phyloP scores from a whole-genome alignment of 2,888 invertebrate species.

The Drosophila neonasuta region DNA sequence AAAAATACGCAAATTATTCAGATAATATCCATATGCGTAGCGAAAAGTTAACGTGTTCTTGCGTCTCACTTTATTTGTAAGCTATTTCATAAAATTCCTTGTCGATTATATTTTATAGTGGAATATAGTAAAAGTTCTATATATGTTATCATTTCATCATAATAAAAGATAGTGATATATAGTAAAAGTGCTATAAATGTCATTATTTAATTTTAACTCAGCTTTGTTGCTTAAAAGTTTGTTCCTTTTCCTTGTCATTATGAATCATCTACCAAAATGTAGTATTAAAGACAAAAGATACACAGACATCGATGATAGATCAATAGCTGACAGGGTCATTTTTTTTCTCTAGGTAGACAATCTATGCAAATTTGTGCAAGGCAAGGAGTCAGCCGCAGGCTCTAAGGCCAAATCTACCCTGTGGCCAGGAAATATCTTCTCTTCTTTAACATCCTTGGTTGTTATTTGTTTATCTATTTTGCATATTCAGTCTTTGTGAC shows the following conservation, averaged over 20 bases:
- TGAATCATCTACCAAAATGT: no score
- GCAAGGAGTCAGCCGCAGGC: conserved; percentile 44
- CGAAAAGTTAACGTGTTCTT: conserved; percentile 19
- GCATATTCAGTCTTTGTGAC: conserved; percentile 55
- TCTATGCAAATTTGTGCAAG: conserved; percentile 25
- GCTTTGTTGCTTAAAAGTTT: no score
- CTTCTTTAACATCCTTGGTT: conserved; percentile 9
- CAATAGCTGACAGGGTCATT: conserved; percentile 6
- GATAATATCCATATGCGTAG: conserved; percentile 46
- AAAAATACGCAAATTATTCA: conserved; percentile 70
- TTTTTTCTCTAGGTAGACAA: conserved; percentile 20
- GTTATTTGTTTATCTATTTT: conserved; percentile 60
- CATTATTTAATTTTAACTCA: no score
- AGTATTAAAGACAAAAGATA: not conserved
- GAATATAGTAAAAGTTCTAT: no score
- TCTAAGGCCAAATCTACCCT: conserved; percentile 13
- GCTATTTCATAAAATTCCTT: not conserved
- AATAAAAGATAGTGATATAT: no score
- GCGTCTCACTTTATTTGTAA: not conserved
- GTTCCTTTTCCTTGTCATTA: no score
- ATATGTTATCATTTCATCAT: no score
- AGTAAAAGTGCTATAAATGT: no score
- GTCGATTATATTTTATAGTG: no score
- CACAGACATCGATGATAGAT: not conserved
- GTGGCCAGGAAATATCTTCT: conserved; percentile 12